Base-by-base conservation (phyloP, 2,797 vertebrate species). In the Brachyalestes nurse region DNA sequence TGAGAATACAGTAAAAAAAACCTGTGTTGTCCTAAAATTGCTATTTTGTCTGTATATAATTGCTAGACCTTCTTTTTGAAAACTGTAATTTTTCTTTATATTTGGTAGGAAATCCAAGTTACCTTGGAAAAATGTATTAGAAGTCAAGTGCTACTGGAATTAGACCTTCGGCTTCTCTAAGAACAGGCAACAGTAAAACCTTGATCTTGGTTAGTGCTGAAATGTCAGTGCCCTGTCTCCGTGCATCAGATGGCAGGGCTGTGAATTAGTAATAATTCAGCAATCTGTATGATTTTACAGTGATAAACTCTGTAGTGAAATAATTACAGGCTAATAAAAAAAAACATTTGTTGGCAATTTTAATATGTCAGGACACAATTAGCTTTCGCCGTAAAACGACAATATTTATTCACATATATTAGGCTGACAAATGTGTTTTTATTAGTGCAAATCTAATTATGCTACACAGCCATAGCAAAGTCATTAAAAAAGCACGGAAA, bases 301-400 rank as follows among this genome's bases (percentile, higher is more conserved):
- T 80, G 69, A 78, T 83, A 64, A 74, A 85, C 49, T 49, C 7
- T 67, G 45, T 74, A 42, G 55, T 77, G 51, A 49, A 84, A 28
- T 58, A 55, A 60, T 70, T 81, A 72, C 66, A 53, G 71, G 67
- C 62, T 74, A 77, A 62, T 72, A 65, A 77, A 60, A 58, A 42
- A 82, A 88, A 85, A 16, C 76, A 80, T 86, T 82, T 49, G n/a
- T 45, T 74, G 81, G 75, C 58, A 78, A 81, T 82, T 88, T 79
- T 79, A 83, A 65, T 66, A 82, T 79, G 34, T 42, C 67, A 72
- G 47, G 42, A 81, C 73, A 80, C 81, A 64, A 80, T 85, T 82
- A 80, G 57, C 55, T 77, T 78, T 81, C 47, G 72, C 62, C 84
- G 71, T 83, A 81, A 88, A 81, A 84, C 64, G 72, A 65, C 17